Evolutionary conservation across 2,113 vertebrate species (phyloP), one percentile per base, ranked within the genome.

Genomic region (Reinhardtius hippoglossoides): DNA sequence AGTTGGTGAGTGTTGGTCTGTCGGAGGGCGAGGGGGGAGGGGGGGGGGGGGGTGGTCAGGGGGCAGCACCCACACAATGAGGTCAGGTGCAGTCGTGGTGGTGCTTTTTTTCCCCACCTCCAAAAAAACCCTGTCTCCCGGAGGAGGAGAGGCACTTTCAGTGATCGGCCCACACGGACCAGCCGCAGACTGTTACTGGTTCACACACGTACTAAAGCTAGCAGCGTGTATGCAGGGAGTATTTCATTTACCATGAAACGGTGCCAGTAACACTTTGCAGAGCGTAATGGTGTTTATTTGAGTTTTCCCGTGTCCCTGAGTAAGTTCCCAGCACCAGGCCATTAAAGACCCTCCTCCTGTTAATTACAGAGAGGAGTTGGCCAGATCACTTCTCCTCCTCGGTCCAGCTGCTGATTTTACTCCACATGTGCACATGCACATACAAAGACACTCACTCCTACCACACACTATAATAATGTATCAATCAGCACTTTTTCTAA

Each of bases 211-310:
- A 21, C 9, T 52, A 74, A 64, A 63, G 24, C 37, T 23, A 65
- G 57, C 23, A 9, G 52, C 21, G 37, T 78, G 46, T 75, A 26
- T 75, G 42, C 71, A 64, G 0, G 75, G 71, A 80, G 58, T 16
- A 26, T 89, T 87, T 86, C 13, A 74, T 90, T 89, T 80, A 81
- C 71, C 56, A 35, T 78, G 58, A 89, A 64, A 60, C 59, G 62
- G 64, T 68, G 74, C 58, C 76, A 59, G 78, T 71, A 85, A 90
- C 78, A 61, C 82, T 82, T 73, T 77, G 58, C 58, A 71, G 71
- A 88, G 55, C 87, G 88, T 86, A 87, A 56, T 72, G 61, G 81
- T 87, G 83, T 89, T 93, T 89, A 90, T 91, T 88, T 94, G 54
- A 91, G 70, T 85, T 89, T 87, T 82, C 61, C 62, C 55, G 54